A percentile compares a stretch with the other conserved stretches of the same genome.
phyloP scores from a whole-genome alignment of 2,888 invertebrate species.

The Venusia cambrica region DNA sequence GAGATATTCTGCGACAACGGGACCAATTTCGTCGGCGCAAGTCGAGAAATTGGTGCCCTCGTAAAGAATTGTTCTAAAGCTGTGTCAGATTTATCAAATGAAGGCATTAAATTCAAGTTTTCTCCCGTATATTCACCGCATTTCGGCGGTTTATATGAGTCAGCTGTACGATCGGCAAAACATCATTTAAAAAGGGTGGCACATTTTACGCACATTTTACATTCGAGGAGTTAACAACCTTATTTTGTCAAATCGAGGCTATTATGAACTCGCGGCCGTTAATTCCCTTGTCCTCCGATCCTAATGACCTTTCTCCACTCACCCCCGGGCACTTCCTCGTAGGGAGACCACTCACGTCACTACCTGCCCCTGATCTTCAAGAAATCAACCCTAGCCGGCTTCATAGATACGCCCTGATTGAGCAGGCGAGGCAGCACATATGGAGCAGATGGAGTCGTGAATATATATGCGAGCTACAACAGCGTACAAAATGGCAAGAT shows the following conservation, averaged over 20 bases:
- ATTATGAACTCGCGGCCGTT: no score
- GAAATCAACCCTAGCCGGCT: slow-evolving; percentile 7
- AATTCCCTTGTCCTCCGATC: slow-evolving; percentile 6
- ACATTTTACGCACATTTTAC: no score
- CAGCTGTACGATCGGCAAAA: slow-evolving; percentile 2
- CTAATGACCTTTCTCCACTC: slow-evolving; percentile 18
- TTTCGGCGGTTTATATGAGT: slow-evolving; percentile 1
- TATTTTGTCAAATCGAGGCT: slow-evolving; percentile 7
- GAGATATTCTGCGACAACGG: slow-evolving; percentile 8
- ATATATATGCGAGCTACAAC: slow-evolving; percentile 31
- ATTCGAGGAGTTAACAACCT: slow-evolving; percentile 10
- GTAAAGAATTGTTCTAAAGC: slow-evolving; percentile 2
- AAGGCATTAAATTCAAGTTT: slow-evolving; percentile 6
- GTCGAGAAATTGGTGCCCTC: slow-evolving; percentile 4
- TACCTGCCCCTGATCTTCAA: slow-evolving; percentile 12
- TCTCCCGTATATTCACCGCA: no score
- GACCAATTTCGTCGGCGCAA: slow-evolving; percentile 8
- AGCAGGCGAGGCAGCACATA: slow-evolving; percentile 27
- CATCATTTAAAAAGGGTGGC: no score
- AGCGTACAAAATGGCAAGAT: slow-evolving; percentile 32
- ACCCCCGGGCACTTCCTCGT: slow-evolving; percentile 9
- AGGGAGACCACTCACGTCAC: slow-evolving; percentile 17
- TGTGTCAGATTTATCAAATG: slow-evolving; percentile 1
- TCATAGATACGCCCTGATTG: slow-evolving; percentile 20
- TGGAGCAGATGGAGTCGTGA: slow-evolving; percentile 29